Conservation (phyloP, 2,888 invertebrate genomes). For the Anagyrus pseudococci region DNA sequence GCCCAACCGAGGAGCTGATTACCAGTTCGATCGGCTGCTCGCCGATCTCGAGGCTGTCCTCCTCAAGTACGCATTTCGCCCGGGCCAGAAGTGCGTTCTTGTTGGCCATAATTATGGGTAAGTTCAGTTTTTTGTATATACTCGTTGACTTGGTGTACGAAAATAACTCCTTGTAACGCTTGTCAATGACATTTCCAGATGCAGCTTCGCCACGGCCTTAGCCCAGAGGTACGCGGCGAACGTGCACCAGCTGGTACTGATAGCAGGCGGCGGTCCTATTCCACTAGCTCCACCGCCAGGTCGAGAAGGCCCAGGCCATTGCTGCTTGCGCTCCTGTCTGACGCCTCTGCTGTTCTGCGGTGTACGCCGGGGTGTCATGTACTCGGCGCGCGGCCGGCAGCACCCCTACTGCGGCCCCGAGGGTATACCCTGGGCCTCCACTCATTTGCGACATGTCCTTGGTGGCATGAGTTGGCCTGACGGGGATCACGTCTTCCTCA, state of each 20-base stretch:
- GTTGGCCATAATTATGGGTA: slow-evolving; percentile 76
- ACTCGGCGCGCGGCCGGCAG: slow-evolving; percentile 67
- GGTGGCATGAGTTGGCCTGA: slow-evolving; percentile 73
- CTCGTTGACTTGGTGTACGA: no score
- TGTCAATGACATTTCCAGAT: no score
- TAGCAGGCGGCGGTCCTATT: slow-evolving; percentile 74
- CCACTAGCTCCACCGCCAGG: slow-evolving; percentile 68
- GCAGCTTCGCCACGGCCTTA: slow-evolving; percentile 70
- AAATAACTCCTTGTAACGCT: no score
- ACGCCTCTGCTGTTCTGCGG: slow-evolving; percentile 69
- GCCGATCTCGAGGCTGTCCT: slow-evolving; percentile 68
- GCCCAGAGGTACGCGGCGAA: slow-evolving; percentile 66
- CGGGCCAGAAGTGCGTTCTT: slow-evolving; percentile 66
- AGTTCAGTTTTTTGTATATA: slow-evolving; percentile 39
- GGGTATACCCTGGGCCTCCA: slow-evolving; percentile 55
- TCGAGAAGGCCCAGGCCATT: slow-evolving; percentile 63
- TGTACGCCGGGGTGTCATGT: slow-evolving; percentile 65
- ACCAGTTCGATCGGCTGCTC: slow-evolving; percentile 68
- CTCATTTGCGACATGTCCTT: slow-evolving; percentile 64
- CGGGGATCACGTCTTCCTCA: slow-evolving; percentile 72
- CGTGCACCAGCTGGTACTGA: slow-evolving; percentile 69
- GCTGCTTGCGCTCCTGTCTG: slow-evolving; percentile 64
- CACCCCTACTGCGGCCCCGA: slow-evolving; percentile 63
- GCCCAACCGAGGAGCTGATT: slow-evolving; percentile 65
- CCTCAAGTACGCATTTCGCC: slow-evolving; percentile 67